phyloP scores from a whole-genome alignment of 2,888 invertebrate species.

The Chromoteleia sp. region DNA sequence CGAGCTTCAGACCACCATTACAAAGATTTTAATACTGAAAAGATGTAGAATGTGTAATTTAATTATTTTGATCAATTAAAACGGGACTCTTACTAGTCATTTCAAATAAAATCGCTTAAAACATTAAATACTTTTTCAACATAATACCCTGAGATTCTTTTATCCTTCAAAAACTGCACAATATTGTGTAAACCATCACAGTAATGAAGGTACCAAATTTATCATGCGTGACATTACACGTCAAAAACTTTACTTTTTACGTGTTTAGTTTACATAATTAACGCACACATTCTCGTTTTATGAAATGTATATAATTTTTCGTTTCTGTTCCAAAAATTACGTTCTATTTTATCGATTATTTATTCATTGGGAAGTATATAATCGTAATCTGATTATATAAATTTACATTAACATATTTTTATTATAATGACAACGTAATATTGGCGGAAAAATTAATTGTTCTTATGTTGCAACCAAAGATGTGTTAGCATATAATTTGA shows the following conservation, averaged over 20 bases:
- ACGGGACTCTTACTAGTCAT: too few species aligned
- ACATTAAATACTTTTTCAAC: too few species aligned
- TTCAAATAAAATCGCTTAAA: too few species aligned
- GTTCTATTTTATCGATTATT: background rate
- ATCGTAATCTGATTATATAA: slow-evolving; percentile 2
- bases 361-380: background rate
- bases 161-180: background rate
- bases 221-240: background rate
- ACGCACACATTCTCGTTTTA: background rate
- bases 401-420: background rate
- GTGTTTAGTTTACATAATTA: background rate
- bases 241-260: background rate
- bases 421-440: too few species aligned
- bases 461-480: too few species aligned
- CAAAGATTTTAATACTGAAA: too few species aligned
- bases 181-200: background rate
- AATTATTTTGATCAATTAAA: too few species aligned
- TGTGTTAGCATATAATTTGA: too few species aligned
- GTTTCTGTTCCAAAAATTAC: background rate
- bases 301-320: slow-evolving; percentile 1
- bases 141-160: too few species aligned
- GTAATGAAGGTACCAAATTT: background rate
- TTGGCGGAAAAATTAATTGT: too few species aligned
- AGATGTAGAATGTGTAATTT: too few species aligned
- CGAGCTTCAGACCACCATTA: too few species aligned